Evolutionary conservation across 2,113 vertebrate species (phyloP).

Genomic region (Stegastes partitus): DNA sequence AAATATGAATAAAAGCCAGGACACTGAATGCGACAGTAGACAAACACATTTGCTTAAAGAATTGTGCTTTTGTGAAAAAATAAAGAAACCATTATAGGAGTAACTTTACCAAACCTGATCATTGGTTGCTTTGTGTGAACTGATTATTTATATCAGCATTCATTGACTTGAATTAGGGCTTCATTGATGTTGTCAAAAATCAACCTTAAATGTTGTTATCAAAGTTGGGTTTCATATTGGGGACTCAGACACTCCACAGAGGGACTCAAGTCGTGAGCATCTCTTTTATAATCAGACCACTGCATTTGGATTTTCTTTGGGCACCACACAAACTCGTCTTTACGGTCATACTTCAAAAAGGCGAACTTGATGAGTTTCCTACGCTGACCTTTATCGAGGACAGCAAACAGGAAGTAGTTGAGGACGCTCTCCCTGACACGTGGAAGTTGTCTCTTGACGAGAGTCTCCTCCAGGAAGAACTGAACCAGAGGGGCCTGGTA

Average conservation of each 20-base stretch:
- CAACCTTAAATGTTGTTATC: too few species aligned
- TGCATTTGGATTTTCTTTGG: conserved; percentile 81
- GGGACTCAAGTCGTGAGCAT: not conserved
- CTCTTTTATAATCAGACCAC: conserved; percentile 20
- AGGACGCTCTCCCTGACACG: conserved; percentile 88
- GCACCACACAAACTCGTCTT: conserved; percentile 89
- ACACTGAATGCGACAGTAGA: too few species aligned
- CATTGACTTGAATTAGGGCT: too few species aligned
- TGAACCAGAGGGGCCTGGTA: conserved; percentile 91
- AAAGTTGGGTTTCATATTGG: too few species aligned
- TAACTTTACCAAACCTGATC: too few species aligned
- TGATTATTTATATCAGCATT: too few species aligned
- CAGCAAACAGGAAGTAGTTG: conserved; percentile 93
- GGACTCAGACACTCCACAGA: not conserved
- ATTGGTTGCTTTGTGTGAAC: too few species aligned
- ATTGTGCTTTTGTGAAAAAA: too few species aligned
- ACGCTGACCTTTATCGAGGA: conserved; percentile 84
- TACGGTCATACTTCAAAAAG: conserved; percentile 82
- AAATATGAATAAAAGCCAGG: too few species aligned
- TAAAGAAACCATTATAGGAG: too few species aligned
- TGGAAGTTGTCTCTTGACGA: conserved; percentile 76
- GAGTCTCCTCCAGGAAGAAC: conserved; percentile 93
- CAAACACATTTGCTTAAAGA: too few species aligned
- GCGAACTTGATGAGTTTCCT: conserved; percentile 87
- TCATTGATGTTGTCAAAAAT: too few species aligned